Evolutionary conservation across 2,888 invertebrate species (phyloP).

Genomic region (Lepidonotus clava): DNA sequence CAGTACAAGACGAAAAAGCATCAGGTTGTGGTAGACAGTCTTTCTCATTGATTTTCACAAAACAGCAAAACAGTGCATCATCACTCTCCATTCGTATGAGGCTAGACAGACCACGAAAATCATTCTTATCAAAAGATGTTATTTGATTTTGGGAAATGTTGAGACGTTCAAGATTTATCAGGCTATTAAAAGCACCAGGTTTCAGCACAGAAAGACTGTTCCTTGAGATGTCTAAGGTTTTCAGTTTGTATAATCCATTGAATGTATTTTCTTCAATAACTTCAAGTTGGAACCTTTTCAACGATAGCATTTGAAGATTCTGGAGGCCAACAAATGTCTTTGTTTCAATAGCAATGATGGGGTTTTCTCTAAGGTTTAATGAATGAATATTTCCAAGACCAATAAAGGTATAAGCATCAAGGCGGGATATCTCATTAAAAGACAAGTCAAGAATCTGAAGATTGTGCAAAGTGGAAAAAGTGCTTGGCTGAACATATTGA

Average conservation of each 20-base stretch:
- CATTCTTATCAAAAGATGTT: background rate
- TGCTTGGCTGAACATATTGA: background rate
- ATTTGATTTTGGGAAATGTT: background rate
- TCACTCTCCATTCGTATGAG: constrained; percentile 53
- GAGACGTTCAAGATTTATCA: background rate
- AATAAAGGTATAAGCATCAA: background rate
- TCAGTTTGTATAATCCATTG: background rate
- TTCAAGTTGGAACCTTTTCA: background rate
- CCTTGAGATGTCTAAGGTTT: constrained; percentile 5
- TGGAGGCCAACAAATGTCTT: background rate
- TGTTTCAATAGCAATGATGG: background rate
- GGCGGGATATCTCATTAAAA: background rate
- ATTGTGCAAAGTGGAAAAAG: background rate
- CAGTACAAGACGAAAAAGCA: constrained; percentile 67
- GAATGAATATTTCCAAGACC: background rate
- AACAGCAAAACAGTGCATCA: constrained; percentile 57
- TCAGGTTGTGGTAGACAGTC: constrained; percentile 69
- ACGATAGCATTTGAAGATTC: background rate
- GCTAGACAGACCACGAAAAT: background rate
- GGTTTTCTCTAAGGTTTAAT: background rate
- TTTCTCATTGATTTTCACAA: constrained; percentile 52
- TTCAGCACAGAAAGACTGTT: constrained; percentile 2
- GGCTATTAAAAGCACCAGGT: background rate
- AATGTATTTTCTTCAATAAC: background rate
- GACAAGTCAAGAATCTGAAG: constrained; percentile 24